Evolutionary conservation across 2,113 vertebrate genomes (phyloP).

Genomic region (Eretmochelys imbricata): DNA sequence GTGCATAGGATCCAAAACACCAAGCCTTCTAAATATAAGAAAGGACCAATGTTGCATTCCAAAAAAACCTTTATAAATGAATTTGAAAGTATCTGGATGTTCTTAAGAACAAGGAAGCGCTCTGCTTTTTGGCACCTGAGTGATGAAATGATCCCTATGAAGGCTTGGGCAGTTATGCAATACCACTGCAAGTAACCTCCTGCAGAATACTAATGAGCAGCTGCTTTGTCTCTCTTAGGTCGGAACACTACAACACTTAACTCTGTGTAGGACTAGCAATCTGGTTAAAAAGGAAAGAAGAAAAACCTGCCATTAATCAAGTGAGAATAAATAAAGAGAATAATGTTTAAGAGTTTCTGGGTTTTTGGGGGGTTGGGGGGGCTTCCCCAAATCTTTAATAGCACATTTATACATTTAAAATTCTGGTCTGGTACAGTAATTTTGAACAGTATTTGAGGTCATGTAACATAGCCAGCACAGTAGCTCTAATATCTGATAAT

Average conservation of each 20-base stretch:
- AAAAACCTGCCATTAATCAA: constrained; percentile 23
- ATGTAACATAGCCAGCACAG: not conserved
- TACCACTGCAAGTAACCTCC: constrained; percentile 85
- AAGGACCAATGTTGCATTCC: not conserved
- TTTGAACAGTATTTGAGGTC: not conserved
- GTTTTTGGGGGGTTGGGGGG: not conserved
- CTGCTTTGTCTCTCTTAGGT: constrained; percentile 64
- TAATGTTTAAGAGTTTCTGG: constrained; percentile 26
- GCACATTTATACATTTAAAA: constrained; percentile 14
- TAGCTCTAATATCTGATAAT: not conserved
- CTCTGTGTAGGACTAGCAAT: constrained; percentile 11
- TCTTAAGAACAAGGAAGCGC: constrained; percentile 48
- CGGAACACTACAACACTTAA: constrained; percentile 56
- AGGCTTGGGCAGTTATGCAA: constrained; percentile 90
- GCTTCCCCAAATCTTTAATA: not conserved
- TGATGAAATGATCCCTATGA: constrained; percentile 58
- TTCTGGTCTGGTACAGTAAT: not conserved
- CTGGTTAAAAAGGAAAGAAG: constrained; percentile 37
- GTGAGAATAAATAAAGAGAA: not conserved
- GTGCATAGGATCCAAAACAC: not conserved
- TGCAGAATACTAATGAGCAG: constrained; percentile 86
- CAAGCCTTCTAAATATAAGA: not conserved
- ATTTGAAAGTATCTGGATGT: not conserved
- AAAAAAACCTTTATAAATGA: constrained; percentile 16
- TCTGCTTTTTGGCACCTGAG: constrained; percentile 52